Evolutionary conservation across 2,797 vertebrate species (phyloP).

Genomic region (Anomalospiza imberbis): DNA sequence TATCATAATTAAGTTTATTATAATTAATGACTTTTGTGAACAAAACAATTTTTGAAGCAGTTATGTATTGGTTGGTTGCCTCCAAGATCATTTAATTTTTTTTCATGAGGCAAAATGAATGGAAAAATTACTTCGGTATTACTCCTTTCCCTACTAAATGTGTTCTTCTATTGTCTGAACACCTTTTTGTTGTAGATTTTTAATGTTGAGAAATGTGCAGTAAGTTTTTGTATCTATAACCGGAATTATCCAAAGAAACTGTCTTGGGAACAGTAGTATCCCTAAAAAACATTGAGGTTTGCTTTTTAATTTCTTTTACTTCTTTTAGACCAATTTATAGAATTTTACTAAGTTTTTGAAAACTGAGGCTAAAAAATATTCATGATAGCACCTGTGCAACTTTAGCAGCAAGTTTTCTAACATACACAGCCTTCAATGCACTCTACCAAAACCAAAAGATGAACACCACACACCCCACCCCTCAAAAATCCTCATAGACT

Average conservation of each 20-base stretch:
- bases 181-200: background rate
- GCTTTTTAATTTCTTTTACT: background rate
- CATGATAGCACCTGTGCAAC: background rate
- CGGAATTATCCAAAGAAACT: background rate
- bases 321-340: background rate
- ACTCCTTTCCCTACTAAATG: background rate
- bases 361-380: background rate
- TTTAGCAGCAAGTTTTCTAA: background rate
- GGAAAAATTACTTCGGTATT: background rate
- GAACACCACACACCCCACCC: accelerated
- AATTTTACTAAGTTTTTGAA: background rate
- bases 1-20: background rate
- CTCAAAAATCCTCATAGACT: background rate
- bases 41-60: background rate
- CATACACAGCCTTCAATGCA: background rate
- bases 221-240: background rate
- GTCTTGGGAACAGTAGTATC: background rate
- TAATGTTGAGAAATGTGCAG: background rate
- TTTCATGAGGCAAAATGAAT: background rate
- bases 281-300: background rate
- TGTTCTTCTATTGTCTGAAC: background rate
- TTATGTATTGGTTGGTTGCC: background rate
- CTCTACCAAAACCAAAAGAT: background rate
- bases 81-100: background rate
- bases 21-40: background rate